Base-by-base conservation (phyloP, 2,113 vertebrate species). In the Psittacus erithacus region DNA sequence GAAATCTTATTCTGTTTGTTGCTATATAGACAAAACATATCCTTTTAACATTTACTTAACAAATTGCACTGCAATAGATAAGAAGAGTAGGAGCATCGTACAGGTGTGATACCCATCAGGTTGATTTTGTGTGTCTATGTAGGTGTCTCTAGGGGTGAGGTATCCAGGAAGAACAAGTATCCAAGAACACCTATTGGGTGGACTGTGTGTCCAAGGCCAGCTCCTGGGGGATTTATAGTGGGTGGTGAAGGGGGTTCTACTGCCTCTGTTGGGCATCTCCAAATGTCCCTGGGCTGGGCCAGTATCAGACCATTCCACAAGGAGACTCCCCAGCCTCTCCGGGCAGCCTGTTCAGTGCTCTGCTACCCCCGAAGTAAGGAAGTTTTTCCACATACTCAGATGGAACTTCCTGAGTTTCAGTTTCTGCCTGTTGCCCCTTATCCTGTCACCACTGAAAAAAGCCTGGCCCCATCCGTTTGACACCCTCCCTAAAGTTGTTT, bases 161-260 rank as follows among this genome's bases (percentile, higher is more conserved):
- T 33, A 31, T 4, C 9, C 11, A n/a, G 13, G n/a, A 13, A 74
- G 17, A 63, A 2, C 28, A 33, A 74, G 20, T 24, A 57, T 50
- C 24, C 20, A 35, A 25, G 24, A 57, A 4, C 24, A 50, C 3
- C 7, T 53, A 11, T 11, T 41, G 17, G 7, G 41, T 33, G 23
- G 33, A 23, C 47, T 53, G 1, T 29, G 18, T 50, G 7, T 24
- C 25, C 27, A 60, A 53, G 17, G 4, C 6, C 15, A 63, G 6
- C 2, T 68, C 38, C 47, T 53, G 46, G 6, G 10, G 3, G 0
- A 3, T 17, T 15, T 25, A 12, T 71, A 18, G 24, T 63, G 25
- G 5, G 1, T n/a, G 5, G 3, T 1, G 6, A 0, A 7, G 18
- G 13, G 1, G 22, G 6, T 4, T 76, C 9, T 46, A 0, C 38